Conservation (phyloP, 2,797 vertebrate genomes). For the Spinus pinus region DNA sequence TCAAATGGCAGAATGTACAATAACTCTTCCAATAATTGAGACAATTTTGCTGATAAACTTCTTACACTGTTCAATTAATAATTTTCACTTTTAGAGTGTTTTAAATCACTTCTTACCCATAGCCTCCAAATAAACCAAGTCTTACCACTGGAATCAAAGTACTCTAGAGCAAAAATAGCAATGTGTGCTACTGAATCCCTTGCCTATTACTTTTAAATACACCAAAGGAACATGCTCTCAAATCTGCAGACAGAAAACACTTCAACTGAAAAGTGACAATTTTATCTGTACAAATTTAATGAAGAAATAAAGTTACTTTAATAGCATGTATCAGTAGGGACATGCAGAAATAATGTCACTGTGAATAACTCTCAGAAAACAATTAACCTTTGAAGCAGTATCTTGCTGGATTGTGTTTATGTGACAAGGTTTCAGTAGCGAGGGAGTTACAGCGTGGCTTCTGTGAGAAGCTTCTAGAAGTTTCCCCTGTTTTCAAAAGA, state of each 20-base stretch:
- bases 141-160: background rate
- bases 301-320: background rate
- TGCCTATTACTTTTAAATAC: background rate
- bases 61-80: background rate
- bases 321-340: background rate
- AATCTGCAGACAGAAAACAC: background rate
- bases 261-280: background rate
- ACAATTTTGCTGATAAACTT: background rate
- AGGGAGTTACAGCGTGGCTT: rapidly evolving
- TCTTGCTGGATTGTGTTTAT: background rate
- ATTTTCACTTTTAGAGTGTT: background rate
- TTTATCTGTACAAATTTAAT: background rate
- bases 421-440: background rate
- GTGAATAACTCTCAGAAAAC: background rate
- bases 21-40: background rate
- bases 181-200: background rate
- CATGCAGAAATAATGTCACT: background rate
- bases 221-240: background rate
- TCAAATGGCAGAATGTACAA: background rate
- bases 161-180: background rate
- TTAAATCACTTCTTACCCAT: background rate
- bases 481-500: background rate
- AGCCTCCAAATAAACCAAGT: background rate
- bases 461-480: background rate
- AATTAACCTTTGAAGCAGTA: background rate